Evolutionary conservation across 2,888 invertebrate genomes (phyloP).

Genomic region (Trachelus troglodyta): DNA sequence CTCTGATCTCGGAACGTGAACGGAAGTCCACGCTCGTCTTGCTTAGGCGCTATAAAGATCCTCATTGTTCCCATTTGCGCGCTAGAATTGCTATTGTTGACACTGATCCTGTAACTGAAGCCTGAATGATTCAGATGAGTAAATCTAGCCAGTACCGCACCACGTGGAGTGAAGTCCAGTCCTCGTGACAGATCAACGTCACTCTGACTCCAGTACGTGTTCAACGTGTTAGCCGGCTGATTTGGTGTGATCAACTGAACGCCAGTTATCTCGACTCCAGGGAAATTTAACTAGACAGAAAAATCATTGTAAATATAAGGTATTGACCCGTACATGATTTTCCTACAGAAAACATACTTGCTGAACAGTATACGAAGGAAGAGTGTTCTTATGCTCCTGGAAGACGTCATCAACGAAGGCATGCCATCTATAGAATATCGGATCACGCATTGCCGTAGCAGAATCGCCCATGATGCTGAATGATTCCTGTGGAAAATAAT

Average conservation of each 20-base stretch:
- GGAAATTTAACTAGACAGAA: conserved; percentile 71
- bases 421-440: conserved; percentile 89
- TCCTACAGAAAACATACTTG: conserved; percentile 65
- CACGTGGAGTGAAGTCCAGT: conserved; percentile 84
- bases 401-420: conserved; percentile 83
- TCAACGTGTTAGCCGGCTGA: conserved; percentile 68
- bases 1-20: conserved; percentile 76
- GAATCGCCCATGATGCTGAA: conserved; percentile 87
- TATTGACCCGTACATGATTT: neutral
- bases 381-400: conserved; percentile 77
- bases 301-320: neutral
- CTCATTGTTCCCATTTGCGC: too few relatives aligned
- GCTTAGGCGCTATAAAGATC: conserved; percentile 70
- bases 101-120: conserved; percentile 75
- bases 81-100: conserved; percentile 67
- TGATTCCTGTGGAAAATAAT: conserved; percentile 72
- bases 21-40: conserved; percentile 74
- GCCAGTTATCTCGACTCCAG: conserved; percentile 73
- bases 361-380: conserved; percentile 74
- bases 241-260: conserved; percentile 71
- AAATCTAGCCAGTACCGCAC: conserved; percentile 78
- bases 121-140: conserved; percentile 83
- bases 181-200: conserved; percentile 83
- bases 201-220: conserved; percentile 84
- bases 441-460: conserved; percentile 88